Evolutionary conservation across 2,797 vertebrate species (phyloP).

Genomic region (Poecilia velifera): DNA sequence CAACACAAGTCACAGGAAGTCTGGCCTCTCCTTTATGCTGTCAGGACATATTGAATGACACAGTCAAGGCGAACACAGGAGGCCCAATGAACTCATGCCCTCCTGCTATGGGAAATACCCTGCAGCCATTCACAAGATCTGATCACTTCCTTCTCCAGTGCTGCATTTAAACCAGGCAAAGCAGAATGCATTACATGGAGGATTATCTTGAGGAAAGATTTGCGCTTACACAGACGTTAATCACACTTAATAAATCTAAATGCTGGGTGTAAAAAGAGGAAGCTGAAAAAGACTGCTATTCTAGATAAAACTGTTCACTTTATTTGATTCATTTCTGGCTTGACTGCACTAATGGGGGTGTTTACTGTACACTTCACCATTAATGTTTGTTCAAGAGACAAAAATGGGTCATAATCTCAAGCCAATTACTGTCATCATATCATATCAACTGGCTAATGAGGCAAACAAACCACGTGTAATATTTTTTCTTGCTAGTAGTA

Average conservation of each 20-base stretch:
- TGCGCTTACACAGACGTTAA: constrained; percentile 77
- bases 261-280: constrained; percentile 43
- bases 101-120: constrained; percentile 73
- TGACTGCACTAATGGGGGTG: constrained; percentile 13
- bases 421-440: constrained; percentile 31
- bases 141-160: constrained; percentile 56
- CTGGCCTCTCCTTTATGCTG: constrained; percentile 57
- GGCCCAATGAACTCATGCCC: constrained; percentile 67
- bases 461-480: neutral
- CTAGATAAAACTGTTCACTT: constrained; percentile 20
- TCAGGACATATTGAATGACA: constrained; percentile 75
- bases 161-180: constrained; percentile 51
- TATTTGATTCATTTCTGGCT: constrained; percentile 33
- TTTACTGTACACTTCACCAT: neutral
- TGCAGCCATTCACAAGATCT: constrained; percentile 60
- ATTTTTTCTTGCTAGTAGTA: neutral
- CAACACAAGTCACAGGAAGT: constrained; percentile 59
- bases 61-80: constrained; percentile 47
- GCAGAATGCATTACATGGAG: constrained; percentile 57
- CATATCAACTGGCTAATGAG: constrained; percentile 16
- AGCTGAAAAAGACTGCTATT: constrained; percentile 16
- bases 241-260: constrained; percentile 55
- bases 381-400: neutral
- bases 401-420: constrained; percentile 23
- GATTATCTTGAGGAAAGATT: constrained; percentile 72